phyloP scores from a whole-genome alignment of 1,140 invertebrate species.

The Pararge aegeria region DNA sequence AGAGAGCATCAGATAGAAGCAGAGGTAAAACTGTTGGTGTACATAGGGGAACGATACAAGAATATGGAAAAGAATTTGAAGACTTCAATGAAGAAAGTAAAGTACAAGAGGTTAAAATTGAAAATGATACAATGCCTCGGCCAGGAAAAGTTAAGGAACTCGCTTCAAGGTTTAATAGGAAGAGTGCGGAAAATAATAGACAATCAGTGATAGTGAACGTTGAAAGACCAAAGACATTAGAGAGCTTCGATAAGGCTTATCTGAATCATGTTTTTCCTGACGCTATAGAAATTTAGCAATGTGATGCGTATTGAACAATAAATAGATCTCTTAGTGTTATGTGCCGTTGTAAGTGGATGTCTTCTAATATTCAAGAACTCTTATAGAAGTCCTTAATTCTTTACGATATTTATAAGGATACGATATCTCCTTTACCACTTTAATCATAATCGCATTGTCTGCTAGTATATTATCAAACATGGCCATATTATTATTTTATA shows the following conservation, averaged over 20 bases:
- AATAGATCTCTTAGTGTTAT: conserved; percentile 29
- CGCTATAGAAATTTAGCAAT: conserved; percentile 70
- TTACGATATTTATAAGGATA: conserved; percentile 23
- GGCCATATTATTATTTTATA: conserved; percentile 31
- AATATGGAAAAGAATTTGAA: conserved; percentile 46
- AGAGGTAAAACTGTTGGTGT: conserved; percentile 30
- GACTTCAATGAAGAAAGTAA: conserved; percentile 35
- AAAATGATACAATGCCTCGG: conserved; percentile 49
- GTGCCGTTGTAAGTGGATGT: conserved; percentile 15
- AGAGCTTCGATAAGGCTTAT: conserved; percentile 74
- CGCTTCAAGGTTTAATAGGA: conserved; percentile 64
- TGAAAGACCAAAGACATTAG: conserved; percentile 69
- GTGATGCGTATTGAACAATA: conserved; percentile 21
- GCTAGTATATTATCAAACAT: conserved; percentile 21
- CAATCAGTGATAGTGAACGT: conserved; percentile 41
- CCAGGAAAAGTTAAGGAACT: conserved; percentile 74
- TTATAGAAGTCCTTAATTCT: conserved; percentile 15
- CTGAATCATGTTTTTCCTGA: conserved; percentile 76
- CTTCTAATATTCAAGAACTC: conserved; percentile 17
- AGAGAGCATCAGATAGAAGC: conserved; percentile 42
- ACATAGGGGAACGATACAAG: conserved; percentile 15
- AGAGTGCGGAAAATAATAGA: conserved; percentile 41
- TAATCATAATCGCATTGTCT: conserved; percentile 18
- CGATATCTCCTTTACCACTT: conserved; percentile 18
- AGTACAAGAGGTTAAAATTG: conserved; percentile 31